phyloP scores from a whole-genome alignment of 2,113 vertebrate species.

The Sylvicapra grimmia region DNA sequence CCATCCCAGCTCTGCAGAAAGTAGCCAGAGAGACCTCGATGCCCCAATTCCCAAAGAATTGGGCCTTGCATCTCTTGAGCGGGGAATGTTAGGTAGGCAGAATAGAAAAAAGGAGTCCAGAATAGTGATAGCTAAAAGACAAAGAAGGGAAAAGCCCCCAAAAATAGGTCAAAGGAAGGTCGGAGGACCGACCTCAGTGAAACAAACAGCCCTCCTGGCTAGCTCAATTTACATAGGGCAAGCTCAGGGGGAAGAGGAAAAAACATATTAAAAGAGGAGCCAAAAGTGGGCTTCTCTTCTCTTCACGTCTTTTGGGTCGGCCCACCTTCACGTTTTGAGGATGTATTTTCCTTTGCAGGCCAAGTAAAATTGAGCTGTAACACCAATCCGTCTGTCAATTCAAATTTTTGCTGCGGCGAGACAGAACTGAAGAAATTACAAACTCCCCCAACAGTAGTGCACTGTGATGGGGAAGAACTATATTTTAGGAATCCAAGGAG shows the following conservation, averaged over 20 bases:
- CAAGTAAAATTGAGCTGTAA: background rate
- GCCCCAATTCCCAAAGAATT: background rate
- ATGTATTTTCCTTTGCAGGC: background rate
- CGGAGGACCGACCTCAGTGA: background rate
- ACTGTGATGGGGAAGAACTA: background rate
- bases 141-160: background rate
- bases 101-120: background rate
- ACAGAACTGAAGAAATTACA: background rate
- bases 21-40: background rate
- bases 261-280: background rate
- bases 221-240: background rate
- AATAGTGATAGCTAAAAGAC: background rate
- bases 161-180: background rate
- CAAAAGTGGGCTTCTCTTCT: background rate
- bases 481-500: background rate
- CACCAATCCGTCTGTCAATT: background rate
- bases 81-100: background rate
- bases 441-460: background rate
- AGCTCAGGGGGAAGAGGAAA: background rate
- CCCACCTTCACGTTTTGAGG: background rate
- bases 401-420: background rate
- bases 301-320: background rate
- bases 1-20: background rate
- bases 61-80: background rate
- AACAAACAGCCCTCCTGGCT: background rate